These are phyloP conservation scores for Neogale vison DNA, from an alignment of 2,113 vertebrate species.

Conservation along the genomic window DNA sequence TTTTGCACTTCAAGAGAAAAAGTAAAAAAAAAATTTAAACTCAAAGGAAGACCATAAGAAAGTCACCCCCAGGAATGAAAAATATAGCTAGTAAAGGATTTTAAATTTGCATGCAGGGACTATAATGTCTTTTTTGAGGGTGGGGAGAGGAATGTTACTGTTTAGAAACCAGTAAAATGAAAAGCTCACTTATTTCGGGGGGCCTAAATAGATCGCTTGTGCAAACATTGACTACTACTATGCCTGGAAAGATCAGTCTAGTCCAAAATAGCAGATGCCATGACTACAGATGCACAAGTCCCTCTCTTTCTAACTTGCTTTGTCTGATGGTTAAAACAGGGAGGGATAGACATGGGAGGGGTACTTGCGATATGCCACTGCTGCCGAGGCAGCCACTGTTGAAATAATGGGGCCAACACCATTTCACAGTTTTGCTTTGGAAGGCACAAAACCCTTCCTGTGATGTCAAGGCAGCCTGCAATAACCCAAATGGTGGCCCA, in stretches of 20 bases:
- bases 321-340: not conserved
- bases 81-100: not conserved
- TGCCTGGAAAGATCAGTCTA: not conserved
- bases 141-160: not conserved
- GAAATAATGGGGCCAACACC: conserved; percentile 13
- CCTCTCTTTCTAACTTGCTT: not conserved
- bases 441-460: conserved; percentile 71
- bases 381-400: not conserved
- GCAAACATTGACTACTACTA: not conserved
- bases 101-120: not conserved
- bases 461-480: conserved; percentile 40
- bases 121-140: not conserved
- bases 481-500: conserved; percentile 20
- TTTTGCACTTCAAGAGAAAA: conserved; percentile 8
- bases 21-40: not conserved
- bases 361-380: not conserved
- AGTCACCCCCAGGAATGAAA: not conserved
- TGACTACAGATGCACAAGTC: not conserved
- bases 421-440: not conserved
- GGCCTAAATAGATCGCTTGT: conserved; percentile 6
- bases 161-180: not conserved
- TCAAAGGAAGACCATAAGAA: conserved; percentile 2
- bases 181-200: not conserved
- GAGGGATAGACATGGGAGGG: not conserved
- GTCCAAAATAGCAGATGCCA: conserved; percentile 41